phyloP scores from a whole-genome alignment of 2,113 vertebrate species.

The Arothron firmamentum region DNA sequence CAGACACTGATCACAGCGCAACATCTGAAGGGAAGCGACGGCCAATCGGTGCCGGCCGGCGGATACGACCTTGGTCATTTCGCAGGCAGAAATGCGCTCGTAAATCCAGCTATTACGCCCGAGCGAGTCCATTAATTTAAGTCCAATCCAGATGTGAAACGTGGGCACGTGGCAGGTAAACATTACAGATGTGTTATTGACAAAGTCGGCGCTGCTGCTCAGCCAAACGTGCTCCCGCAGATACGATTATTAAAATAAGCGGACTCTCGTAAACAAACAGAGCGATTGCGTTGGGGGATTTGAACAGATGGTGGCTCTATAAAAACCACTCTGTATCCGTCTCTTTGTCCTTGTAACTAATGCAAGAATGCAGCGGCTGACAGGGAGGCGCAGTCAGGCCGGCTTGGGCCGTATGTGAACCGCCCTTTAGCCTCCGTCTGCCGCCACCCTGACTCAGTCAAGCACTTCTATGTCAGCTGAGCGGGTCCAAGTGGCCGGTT shows the following conservation, averaged over 20 bases:
- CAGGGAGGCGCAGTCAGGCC: slow-evolving; percentile 15
- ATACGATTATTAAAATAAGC: too few relatives aligned
- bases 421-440: slow-evolving; percentile 46
- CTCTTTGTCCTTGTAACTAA: slow-evolving; percentile 7
- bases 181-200: background rate
- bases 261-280: too few relatives aligned
- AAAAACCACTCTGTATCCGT: background rate
- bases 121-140: slow-evolving; percentile 17
- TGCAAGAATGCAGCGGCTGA: slow-evolving; percentile 10
- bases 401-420: slow-evolving; percentile 57
- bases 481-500: background rate
- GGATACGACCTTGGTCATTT: slow-evolving; percentile 53
- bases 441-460: slow-evolving; percentile 47
- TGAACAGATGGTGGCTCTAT: background rate
- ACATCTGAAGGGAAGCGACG: slow-evolving; percentile 1
- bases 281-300: background rate
- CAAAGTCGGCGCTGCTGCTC: background rate
- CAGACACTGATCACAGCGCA: slow-evolving; percentile 18
- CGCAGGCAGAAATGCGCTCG: background rate
- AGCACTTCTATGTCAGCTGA: slow-evolving; percentile 10
- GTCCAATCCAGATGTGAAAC: slow-evolving; percentile 18
- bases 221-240: too few relatives aligned
- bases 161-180: background rate
- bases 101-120: slow-evolving; percentile 36
- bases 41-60: slow-evolving; percentile 18